Base-by-base conservation (phyloP, 2,888 invertebrate species). In the Drosophila histrio region DNA sequence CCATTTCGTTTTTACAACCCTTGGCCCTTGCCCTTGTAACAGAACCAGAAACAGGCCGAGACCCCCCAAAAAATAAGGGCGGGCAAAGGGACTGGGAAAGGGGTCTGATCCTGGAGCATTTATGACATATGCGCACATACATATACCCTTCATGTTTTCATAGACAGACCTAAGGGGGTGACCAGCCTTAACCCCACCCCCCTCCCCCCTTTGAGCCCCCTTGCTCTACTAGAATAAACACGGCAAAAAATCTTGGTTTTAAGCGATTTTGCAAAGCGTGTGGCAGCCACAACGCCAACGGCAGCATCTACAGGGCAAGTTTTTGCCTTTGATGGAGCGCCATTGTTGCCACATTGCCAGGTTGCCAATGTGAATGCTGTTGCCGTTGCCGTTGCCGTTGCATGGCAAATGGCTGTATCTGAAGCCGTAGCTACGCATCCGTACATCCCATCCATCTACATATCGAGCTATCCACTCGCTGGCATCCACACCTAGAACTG, bases 61-160 rank as follows among this genome's bases (percentile, higher is more conserved):
- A 64, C 60, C 49, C 67, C 41, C n/a, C n/a, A n/a, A n/a, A n/a
- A n/a, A n/a, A 39, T 52, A 65, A 30, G 24, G 22, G 36, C 39
- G 32, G 28, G 38, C 11, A 1, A 13, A 7, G 66, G 13, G 34
- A 36, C 9, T 34, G 22, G 39, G 26, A 50, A n/a, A 61, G 38
- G 39, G 56, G 36, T 44, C 70, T 32, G 39, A 34, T 53, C 43
- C 53, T 41, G 44, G 17, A 62, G 72, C 80, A 78, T 82, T 81
- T 81, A 81, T 81, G 85, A 85, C 82, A 85, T 81, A 81, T 81
- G 80, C 57, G 70, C 78, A 68, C 50, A 53, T 15, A 32, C 21
- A 59, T 32, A 52, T 30, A 53, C 53, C 53, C 53, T 53, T 52
- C 50, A 38, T 38, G 19, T 38, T 39, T 44, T 26, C 39, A 58